Percentiles rank a stretch among this genome's conserved stretches.
phyloP scores from a whole-genome alignment of 2,797 vertebrate species.

The Diceros bicornis region DNA sequence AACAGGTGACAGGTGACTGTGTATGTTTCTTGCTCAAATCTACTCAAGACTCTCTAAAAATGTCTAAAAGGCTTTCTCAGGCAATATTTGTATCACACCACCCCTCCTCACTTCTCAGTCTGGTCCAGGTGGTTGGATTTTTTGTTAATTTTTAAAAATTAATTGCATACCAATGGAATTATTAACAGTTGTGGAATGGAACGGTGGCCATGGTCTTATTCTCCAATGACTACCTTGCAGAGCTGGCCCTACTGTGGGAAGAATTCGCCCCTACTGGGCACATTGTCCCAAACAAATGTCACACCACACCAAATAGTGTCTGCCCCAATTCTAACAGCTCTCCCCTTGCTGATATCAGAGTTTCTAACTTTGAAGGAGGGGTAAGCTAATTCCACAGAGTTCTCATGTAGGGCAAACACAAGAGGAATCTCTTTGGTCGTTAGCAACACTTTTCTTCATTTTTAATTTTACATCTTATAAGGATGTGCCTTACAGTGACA shows the following conservation, averaged over 20 bases:
- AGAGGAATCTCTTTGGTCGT: neutral
- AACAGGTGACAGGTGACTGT: neutral
- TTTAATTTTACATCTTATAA: conserved; percentile 1
- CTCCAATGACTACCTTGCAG: neutral
- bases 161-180: neutral
- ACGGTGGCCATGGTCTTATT: neutral
- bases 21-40: neutral
- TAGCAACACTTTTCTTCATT: neutral
- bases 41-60: neutral
- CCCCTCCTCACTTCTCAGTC: neutral
- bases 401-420: neutral
- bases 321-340: neutral
- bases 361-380: neutral
- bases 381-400: neutral
- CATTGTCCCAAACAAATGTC: too few species aligned
- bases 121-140: neutral
- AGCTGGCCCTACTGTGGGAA: neutral
- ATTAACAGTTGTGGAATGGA: neutral
- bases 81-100: neutral
- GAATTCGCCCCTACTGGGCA: neutral
- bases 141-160: neutral
- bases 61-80: neutral
- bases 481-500: neutral
- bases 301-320: neutral
- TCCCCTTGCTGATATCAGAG: neutral